Conservation (phyloP, 2,797 vertebrate genomes). For the Enteromius argenteus region DNA sequence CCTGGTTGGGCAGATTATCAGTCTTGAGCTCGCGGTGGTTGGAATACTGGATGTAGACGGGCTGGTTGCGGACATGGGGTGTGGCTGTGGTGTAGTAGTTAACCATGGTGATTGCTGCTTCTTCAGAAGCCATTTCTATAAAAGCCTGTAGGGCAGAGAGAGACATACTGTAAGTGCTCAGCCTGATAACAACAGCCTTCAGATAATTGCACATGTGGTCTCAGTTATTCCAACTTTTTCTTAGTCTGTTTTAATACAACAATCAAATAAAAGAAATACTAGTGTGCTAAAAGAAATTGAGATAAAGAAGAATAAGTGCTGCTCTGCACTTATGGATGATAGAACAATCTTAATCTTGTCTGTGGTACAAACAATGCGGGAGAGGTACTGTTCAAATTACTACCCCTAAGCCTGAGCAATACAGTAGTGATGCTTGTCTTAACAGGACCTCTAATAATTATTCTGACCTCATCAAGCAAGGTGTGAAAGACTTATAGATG, state of each 20-base stretch:
- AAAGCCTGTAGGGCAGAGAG: constrained; percentile 80
- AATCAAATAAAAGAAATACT: constrained; percentile 3
- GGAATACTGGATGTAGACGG: constrained; percentile 91
- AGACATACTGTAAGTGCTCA: background rate
- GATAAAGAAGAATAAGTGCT: background rate
- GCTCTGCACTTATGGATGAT: background rate
- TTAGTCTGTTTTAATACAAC: constrained; percentile 2
- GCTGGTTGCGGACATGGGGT: constrained; percentile 84
- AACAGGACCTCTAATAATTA: constrained; percentile 20
- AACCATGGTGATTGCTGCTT: constrained; percentile 87
- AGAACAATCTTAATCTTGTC: background rate
- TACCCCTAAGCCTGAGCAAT: background rate
- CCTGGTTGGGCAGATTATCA: constrained; percentile 80
- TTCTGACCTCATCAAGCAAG: constrained; percentile 41
- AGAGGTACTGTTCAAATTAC: background rate
- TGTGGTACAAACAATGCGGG: background rate
- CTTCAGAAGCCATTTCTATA: constrained; percentile 93
- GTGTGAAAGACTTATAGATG: constrained; percentile 32
- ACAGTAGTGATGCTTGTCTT: constrained; percentile 1
- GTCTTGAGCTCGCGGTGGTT: constrained; percentile 88
- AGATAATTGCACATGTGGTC: background rate
- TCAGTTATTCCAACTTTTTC: background rate
- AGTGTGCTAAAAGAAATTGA: background rate
- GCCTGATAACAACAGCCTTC: background rate
- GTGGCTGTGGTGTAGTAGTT: constrained; percentile 83